Evolutionary conservation across 2,113 vertebrate genomes (phyloP).

Genomic region (Laticauda colubrina): DNA sequence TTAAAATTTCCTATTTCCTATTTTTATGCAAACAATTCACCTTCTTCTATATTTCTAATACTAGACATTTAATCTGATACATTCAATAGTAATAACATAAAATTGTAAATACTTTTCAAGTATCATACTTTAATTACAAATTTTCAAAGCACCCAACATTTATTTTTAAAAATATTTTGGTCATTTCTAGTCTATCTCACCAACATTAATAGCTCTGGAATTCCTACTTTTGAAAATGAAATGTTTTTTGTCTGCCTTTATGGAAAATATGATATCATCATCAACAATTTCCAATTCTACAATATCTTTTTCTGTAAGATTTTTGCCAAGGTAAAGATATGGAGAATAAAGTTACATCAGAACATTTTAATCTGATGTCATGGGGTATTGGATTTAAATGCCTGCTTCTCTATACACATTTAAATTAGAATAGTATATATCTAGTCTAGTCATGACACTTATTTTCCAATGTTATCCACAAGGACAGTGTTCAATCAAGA

Average conservation of each 20-base stretch:
- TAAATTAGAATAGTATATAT: not conserved
- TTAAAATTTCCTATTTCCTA: not conserved
- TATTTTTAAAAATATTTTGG: not conserved
- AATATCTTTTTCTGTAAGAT: not conserved
- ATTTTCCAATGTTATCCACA: slow-evolving; percentile 11
- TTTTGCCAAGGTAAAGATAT: not conserved
- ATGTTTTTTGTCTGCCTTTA: not conserved
- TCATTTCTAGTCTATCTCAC: not conserved
- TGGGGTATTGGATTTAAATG: not conserved
- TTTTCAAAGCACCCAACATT: not conserved
- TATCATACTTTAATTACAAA: not conserved
- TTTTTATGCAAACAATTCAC: not conserved
- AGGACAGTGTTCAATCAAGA: not conserved
- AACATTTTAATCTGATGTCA: not conserved
- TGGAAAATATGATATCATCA: not conserved
- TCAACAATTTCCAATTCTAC: not conserved
- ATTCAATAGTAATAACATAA: not conserved
- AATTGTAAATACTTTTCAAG: not conserved
- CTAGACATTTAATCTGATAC: not conserved
- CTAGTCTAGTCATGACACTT: not conserved
- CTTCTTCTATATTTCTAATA: not conserved
- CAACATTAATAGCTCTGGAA: not conserved
- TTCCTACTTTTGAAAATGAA: not conserved
- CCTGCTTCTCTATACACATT: not conserved
- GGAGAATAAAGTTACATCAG: not conserved